phyloP scores from a whole-genome alignment of 2,797 vertebrate genomes.

The Parauchenoglanis punctatus region DNA sequence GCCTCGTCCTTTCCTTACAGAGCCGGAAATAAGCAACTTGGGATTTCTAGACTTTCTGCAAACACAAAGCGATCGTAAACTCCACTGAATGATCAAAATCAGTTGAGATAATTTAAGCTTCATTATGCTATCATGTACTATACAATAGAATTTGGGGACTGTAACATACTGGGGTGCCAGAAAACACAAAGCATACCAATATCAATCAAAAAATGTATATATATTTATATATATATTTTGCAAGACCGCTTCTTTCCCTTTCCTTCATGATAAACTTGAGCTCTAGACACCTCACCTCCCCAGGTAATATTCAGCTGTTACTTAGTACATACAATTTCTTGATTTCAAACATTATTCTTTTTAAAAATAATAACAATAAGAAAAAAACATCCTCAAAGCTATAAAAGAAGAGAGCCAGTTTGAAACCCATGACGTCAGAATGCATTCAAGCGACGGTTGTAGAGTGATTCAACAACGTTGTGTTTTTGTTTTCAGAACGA shows the following conservation, averaged over 20 bases:
- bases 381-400: constrained; percentile 50
- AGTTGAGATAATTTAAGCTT: constrained; percentile 47
- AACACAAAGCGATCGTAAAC: constrained; percentile 26
- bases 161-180: constrained; percentile 36
- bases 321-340: constrained; percentile 36
- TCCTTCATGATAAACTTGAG: constrained; percentile 10
- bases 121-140: constrained; percentile 41
- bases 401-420: constrained; percentile 52
- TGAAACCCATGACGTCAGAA: constrained; percentile 50
- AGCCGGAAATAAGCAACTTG: constrained; percentile 49
- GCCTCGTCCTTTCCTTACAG: constrained; percentile 14
- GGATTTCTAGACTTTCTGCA: constrained; percentile 57
- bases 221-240: background rate
- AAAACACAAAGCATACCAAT: constrained; percentile 42
- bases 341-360: constrained; percentile 40
- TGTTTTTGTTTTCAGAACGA: constrained; percentile 48
- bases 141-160: constrained; percentile 42
- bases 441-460: constrained; percentile 53
- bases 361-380: constrained; percentile 32
- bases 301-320: constrained; percentile 39
- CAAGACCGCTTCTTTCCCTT: constrained; percentile 20
- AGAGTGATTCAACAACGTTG: constrained; percentile 58
- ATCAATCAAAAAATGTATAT: constrained; percentile 31
- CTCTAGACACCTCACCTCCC: constrained; percentile 3
- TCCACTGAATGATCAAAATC: constrained; percentile 60